A percentile compares a stretch with the other conserved stretches of the same genome.
Conservation (phyloP, 2,797 vertebrate genomes). For the Sebastes glaucus region DNA sequence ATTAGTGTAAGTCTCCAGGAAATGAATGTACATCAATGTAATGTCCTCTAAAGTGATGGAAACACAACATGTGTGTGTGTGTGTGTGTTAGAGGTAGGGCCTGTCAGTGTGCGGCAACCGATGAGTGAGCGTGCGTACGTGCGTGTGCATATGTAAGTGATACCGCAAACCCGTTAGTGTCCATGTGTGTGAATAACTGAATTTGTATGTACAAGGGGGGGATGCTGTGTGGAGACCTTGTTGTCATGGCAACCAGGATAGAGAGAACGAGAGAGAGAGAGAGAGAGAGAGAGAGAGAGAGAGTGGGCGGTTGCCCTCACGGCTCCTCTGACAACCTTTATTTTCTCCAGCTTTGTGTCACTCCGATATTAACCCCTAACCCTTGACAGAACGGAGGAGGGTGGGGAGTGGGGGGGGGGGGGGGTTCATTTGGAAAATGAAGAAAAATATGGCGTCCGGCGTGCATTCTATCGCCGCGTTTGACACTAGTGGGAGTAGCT, state of each 20-base stretch:
- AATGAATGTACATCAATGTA: no score
- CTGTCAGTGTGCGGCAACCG: not conserved
- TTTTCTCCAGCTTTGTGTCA: constrained; percentile 77
- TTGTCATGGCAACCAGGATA: constrained; percentile 80
- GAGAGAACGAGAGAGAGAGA: constrained; percentile 54
- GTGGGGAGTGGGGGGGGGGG: not conserved
- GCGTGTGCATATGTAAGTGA: constrained; percentile 65
- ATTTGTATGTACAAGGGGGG: constrained; percentile 77
- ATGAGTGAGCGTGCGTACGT: constrained; percentile 38
- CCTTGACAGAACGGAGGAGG: constrained; percentile 26
- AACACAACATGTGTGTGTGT: not conserved
- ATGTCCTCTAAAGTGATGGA: not conserved
- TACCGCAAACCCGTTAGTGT: constrained; percentile 62
- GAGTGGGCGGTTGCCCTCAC: constrained; percentile 70
- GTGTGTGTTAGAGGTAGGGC: constrained; percentile 9
- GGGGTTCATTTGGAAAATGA: constrained; percentile 13
- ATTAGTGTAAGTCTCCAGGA: no score
- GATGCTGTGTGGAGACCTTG: constrained; percentile 67
- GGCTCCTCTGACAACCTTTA: constrained; percentile 78
- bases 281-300: constrained; percentile 55
- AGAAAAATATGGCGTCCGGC: not conserved
- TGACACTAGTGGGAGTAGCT: constrained; percentile 45
- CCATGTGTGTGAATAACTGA: constrained; percentile 82
- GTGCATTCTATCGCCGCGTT: not conserved
- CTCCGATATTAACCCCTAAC: constrained; percentile 73